Evolutionary conservation across 1,140 invertebrate genomes (phyloP).

Genomic region (Bombus impatiens): DNA sequence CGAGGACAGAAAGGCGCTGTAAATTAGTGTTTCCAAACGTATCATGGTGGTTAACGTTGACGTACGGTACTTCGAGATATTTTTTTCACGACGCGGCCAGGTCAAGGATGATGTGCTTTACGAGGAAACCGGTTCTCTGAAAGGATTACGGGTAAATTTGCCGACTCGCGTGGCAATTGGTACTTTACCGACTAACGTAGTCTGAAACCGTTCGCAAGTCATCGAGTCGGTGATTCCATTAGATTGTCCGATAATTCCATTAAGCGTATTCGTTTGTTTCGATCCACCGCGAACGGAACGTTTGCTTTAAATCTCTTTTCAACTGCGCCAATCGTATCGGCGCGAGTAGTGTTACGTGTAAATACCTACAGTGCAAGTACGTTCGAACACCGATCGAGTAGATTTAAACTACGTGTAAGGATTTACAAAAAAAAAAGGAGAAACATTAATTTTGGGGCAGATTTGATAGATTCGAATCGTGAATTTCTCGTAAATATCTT

Average conservation of each 20-base stretch:
- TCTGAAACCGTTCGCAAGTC: slow-evolving; percentile 16
- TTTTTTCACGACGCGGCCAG: not conserved
- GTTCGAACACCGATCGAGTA: not conserved
- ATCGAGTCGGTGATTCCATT: slow-evolving; percentile 5
- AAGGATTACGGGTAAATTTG: slow-evolving; percentile 38
- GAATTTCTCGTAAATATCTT: too few relatives aligned
- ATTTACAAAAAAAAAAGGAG: not conserved
- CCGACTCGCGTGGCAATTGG: slow-evolving; percentile 29
- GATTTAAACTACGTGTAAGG: not conserved
- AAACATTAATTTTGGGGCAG: too few relatives aligned
- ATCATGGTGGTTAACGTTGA: not conserved
- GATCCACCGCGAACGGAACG: not conserved
- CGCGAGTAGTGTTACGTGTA: too few relatives aligned
- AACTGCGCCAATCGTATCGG: not conserved
- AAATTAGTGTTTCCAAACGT: slow-evolving; percentile 20
- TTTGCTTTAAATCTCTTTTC: not conserved
- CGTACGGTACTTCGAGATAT: slow-evolving; percentile 37
- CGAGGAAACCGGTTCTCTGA: slow-evolving; percentile 40
- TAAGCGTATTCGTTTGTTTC: not conserved
- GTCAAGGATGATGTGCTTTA: slow-evolving; percentile 48
- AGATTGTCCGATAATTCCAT: not conserved
- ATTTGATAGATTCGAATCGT: too few relatives aligned
- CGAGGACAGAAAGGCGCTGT: not conserved
- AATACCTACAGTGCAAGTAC: not conserved
- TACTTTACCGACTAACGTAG: not conserved